Evolutionary conservation across 2,113 vertebrate genomes (phyloP), one percentile per base, ranked within the genome.

Genomic region (Plecturocebus donacophilus): DNA sequence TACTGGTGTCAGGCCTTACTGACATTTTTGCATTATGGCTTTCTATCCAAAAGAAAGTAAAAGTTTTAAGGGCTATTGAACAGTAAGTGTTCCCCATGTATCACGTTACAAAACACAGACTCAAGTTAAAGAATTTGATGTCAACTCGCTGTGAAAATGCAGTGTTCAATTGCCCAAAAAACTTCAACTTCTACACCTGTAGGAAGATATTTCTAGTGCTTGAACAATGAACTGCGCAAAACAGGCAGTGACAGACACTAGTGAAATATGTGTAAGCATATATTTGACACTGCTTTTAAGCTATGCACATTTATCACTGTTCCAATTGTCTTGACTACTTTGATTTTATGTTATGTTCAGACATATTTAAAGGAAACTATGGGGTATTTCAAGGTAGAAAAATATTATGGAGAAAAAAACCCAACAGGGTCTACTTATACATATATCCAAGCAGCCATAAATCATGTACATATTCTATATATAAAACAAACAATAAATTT

Each of bases 31-130:
- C 52, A 76, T 88, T 96, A 91, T 45, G n/a, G 21, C 30, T 93
- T 80, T 75, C 32, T 35, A 91, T 94, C n/a, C 38, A 96, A 96
- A 95, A 80, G 17, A 32, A 96, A 97, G 85, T 88, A 73, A 84
- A 94, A 81, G 56, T 97, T 96, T 89, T 95, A 54, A 94, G 96
- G 96, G 49, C 81, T 97, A 68, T 97, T 97, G 87, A 95, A 95
- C 85, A 96, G n/a, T 66, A 92, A 97, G 94, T 96, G 89, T 96
- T 94, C 79, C 68, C 35, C 35, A 19, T 91, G 70, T 86, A 95
- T 97, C 94, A 92, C 56, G 89, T 97, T 96, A 96, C 30, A 93
- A 94, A 86, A 93, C 58, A 97, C 20, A 84, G n/a, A 77, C 61
- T n/a, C 47, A 27, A 64, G 54, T 94, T 94, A 95, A 95, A 97